Evolutionary conservation across 2,888 invertebrate species (phyloP).

Genomic region (Urechis unicinctus): DNA sequence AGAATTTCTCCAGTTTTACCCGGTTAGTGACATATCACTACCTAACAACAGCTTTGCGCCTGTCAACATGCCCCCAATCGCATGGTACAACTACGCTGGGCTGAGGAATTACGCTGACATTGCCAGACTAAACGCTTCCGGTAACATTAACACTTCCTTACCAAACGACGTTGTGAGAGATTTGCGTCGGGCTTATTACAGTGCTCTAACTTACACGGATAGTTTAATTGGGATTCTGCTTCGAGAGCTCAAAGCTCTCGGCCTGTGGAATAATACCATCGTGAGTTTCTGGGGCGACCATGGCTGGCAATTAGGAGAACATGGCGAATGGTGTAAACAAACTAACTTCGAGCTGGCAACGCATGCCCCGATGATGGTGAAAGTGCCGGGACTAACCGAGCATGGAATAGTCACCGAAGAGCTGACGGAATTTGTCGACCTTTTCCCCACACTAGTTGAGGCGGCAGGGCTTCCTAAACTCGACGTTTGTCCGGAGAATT

Average conservation of each 20-base stretch:
- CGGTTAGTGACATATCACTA: too few species aligned
- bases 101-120: too few species aligned
- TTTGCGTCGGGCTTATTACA: slow-evolving; percentile 23
- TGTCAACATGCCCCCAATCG: too few species aligned
- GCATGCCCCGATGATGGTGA: slow-evolving; percentile 27
- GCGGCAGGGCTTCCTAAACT: slow-evolving; percentile 16
- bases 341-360: too few species aligned
- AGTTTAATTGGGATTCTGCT: slow-evolving; percentile 18
- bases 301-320: too few species aligned
- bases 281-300: too few species aligned
- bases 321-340: too few species aligned
- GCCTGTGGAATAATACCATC: slow-evolving; percentile 18
- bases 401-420: slow-evolving; percentile 12
- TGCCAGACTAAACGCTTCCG: too few species aligned
- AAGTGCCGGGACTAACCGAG: background rate
- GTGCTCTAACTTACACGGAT: slow-evolving; percentile 22
- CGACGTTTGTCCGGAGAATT: slow-evolving; percentile 20
- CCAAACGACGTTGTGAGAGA: background rate
- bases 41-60: too few species aligned
- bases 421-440: slow-evolving; percentile 25
- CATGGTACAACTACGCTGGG: too few species aligned
- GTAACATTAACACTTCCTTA: too few species aligned
- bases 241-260: slow-evolving; percentile 14
- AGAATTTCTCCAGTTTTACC: too few species aligned
- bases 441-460: slow-evolving; percentile 26